phyloP scores from a whole-genome alignment of 2,113 vertebrate genomes.

The Pluvianellus socialis region DNA sequence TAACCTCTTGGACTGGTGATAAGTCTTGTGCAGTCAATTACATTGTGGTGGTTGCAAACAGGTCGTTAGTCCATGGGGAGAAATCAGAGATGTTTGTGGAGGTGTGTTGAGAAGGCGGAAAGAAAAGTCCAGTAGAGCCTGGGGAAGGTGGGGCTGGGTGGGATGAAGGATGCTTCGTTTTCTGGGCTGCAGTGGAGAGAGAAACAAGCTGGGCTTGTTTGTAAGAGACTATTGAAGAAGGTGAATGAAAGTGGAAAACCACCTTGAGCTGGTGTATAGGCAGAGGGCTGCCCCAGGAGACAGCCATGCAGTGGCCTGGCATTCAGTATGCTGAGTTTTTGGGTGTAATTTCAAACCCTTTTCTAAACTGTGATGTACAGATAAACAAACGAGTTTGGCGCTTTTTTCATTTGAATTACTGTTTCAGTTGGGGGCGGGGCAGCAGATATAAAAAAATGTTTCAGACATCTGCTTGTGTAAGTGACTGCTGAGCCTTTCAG shows the following conservation, averaged over 20 bases:
- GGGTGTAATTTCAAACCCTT: background rate
- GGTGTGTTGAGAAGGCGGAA: background rate
- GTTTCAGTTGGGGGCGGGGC: background rate
- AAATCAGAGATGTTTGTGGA: background rate
- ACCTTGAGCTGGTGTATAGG: accelerated
- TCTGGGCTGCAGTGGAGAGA: background rate
- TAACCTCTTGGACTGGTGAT: background rate
- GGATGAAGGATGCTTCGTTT: background rate
- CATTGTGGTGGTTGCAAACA: background rate
- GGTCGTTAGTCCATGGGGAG: background rate
- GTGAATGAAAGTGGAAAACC: background rate
- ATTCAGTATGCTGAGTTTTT: background rate
- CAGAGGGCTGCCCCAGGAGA: background rate
- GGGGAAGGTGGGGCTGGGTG: background rate
- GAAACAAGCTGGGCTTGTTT: background rate
- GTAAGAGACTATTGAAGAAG: background rate
- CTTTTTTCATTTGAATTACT: background rate
- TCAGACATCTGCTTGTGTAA: background rate
- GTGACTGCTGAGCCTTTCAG: background rate
- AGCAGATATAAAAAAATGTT: too few species aligned
- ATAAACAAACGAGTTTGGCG: too few species aligned
- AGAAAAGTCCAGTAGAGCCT: background rate
- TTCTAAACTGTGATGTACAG: background rate
- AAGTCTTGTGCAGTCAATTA: background rate
- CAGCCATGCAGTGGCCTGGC: background rate